These are phyloP conservation scores for Willowsia nigromaculata DNA, from an alignment of 2,888 invertebrate genomes.

Conservation along the genomic window DNA sequence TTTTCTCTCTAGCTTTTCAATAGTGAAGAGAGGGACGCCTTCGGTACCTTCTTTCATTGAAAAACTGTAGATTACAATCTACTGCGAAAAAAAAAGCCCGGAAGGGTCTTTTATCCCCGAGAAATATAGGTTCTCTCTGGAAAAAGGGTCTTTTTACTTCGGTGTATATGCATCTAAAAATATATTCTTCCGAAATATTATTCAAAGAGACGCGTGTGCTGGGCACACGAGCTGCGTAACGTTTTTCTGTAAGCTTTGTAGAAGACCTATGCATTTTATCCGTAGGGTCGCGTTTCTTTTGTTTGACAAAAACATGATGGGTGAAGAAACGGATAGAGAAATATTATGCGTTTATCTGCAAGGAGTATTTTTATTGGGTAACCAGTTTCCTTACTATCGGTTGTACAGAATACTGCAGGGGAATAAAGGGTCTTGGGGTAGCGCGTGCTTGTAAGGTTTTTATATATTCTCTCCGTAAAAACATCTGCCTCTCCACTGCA, in stretches of 20 bases:
- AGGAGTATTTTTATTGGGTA: background rate
- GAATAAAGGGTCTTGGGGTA: slow-evolving; percentile 25
- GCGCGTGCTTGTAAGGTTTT: background rate
- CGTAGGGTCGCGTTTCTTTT: slow-evolving; percentile 10
- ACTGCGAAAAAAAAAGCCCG: background rate
- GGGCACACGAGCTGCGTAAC: slow-evolving; percentile 20
- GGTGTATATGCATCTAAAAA: background rate
- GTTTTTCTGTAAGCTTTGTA: background rate
- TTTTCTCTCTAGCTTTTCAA: no score
- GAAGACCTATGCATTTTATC: no score
- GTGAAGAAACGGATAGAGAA: background rate
- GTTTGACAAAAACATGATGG: background rate
- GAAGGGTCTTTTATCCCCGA: slow-evolving; percentile 26
- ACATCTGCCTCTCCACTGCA: no score
- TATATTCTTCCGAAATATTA: background rate
- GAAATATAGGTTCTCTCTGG: background rate
- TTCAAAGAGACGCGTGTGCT: background rate
- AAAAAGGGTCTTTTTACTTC: background rate
- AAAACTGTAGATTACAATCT: no score
- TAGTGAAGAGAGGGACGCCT: background rate
- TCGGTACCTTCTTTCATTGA: slow-evolving; percentile 9
- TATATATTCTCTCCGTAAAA: no score
- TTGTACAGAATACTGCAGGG: background rate
- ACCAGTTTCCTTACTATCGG: background rate
- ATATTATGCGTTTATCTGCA: background rate